Percentiles rank a stretch among this genome's conserved stretches.
These are phyloP conservation scores for Oophaga sylvatica DNA, from an alignment of 2,797 vertebrate genomes.

Conservation along the genomic window DNA sequence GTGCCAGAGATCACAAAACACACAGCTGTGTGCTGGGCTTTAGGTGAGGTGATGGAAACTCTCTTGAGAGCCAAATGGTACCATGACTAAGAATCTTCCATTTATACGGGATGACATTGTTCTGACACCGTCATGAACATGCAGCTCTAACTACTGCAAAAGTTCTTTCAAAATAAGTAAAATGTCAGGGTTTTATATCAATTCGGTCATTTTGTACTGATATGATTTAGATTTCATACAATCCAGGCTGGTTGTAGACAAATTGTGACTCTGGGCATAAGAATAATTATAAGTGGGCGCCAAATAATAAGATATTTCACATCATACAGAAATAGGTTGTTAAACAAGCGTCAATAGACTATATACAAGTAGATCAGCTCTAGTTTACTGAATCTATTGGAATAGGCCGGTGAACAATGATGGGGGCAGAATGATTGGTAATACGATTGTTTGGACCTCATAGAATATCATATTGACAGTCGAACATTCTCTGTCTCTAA, in stretches of 20 bases:
- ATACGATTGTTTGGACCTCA: too few relatives aligned
- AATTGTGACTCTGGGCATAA: too few relatives aligned
- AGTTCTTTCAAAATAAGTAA: neutral
- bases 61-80: constrained; percentile 52
- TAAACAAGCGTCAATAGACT: too few relatives aligned
- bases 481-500: too few relatives aligned
- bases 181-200: neutral
- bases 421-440: too few relatives aligned
- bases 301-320: neutral
- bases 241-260: neutral
- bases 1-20: constrained; percentile 62
- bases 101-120: constrained; percentile 46
- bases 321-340: too few relatives aligned
- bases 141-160: constrained; percentile 9
- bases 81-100: constrained; percentile 60
- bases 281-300: too few relatives aligned
- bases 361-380: too few relatives aligned
- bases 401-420: too few relatives aligned
- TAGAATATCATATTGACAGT: too few relatives aligned
- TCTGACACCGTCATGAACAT: constrained; percentile 20
- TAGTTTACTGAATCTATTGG: too few relatives aligned
- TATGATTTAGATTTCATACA: neutral
- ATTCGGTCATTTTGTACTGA: neutral
- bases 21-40: constrained; percentile 48
- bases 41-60: constrained; percentile 58